A percentile compares a stretch with the other conserved stretches of the same genome.
Conservation (phyloP, 1,140 invertebrate species). For the Ceratina calcarata region DNA sequence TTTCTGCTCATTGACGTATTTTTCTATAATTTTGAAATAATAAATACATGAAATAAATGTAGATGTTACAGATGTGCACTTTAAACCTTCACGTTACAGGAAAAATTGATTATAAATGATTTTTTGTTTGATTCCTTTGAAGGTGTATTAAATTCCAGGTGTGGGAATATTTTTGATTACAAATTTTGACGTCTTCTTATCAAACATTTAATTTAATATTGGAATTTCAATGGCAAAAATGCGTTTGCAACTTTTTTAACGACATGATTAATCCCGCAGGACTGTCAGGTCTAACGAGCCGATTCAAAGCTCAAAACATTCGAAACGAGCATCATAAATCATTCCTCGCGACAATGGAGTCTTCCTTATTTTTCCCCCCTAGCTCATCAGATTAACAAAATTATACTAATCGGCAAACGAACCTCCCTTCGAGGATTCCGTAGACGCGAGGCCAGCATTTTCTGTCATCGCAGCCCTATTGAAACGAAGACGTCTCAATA, state of each 20-base stretch:
- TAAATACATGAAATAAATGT: too few relatives aligned
- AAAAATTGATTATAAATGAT: too few relatives aligned
- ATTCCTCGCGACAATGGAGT: background rate
- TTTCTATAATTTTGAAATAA: too few relatives aligned
- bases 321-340: slow-evolving; percentile 8
- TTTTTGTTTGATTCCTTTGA: too few relatives aligned
- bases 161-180: too few relatives aligned
- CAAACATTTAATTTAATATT: too few relatives aligned
- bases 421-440: background rate
- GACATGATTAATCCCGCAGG: background rate
- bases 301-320: background rate
- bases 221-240: too few relatives aligned
- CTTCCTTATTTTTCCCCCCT: background rate
- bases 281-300: background rate
- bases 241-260: background rate
- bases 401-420: slow-evolving; percentile 5
- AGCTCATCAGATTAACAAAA: background rate
- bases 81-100: too few relatives aligned
- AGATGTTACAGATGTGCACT: too few relatives aligned
- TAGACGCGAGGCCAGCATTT: background rate
- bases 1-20: too few relatives aligned
- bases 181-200: too few relatives aligned
- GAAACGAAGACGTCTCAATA: slow-evolving; percentile 6
- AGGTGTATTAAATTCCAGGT: too few relatives aligned
- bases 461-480: background rate